Evolutionary conservation across 2,113 vertebrate genomes (phyloP).

Genomic region (Myrmecophaga tridactyla): DNA sequence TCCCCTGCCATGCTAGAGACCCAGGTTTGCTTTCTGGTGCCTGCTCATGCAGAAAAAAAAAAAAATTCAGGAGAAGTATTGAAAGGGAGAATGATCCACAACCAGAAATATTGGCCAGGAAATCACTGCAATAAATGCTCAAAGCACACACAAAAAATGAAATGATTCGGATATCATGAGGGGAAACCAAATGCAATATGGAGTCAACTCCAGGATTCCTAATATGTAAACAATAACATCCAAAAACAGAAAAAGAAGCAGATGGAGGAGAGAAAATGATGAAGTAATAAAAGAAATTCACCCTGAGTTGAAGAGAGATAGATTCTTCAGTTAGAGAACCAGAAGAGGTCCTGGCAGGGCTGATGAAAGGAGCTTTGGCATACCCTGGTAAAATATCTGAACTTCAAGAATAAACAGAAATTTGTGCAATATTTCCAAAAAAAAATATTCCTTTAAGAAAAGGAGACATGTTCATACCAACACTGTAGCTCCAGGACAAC

Average conservation of each 20-base stretch:
- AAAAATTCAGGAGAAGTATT: not conserved
- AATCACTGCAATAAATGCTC: not conserved
- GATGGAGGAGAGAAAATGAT: not conserved
- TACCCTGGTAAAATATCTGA: not conserved
- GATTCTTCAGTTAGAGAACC: not conserved
- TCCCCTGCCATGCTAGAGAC: no score
- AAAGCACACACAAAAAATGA: conserved; percentile 37
- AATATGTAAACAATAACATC: not conserved
- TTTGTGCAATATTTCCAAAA: not conserved
- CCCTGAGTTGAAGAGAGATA: not conserved
- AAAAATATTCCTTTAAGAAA: not conserved
- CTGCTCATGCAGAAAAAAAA: no score
- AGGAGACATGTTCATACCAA: not conserved
- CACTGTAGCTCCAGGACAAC: not conserved
- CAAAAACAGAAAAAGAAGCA: not conserved
- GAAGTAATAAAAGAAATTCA: not conserved
- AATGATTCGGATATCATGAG: conserved; percentile 7
- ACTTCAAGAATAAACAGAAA: not conserved
- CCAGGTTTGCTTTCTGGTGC: no score
- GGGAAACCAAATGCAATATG: conserved; percentile 10
- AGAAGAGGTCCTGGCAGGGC: not conserved
- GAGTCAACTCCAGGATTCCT: not conserved
- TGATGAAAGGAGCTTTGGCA: not conserved
- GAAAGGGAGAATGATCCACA: not conserved
- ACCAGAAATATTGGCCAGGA: not conserved